Evolutionary conservation across 2,113 vertebrate genomes (phyloP), one percentile per base, ranked within the genome.

Genomic region (Alethe diademata): DNA sequence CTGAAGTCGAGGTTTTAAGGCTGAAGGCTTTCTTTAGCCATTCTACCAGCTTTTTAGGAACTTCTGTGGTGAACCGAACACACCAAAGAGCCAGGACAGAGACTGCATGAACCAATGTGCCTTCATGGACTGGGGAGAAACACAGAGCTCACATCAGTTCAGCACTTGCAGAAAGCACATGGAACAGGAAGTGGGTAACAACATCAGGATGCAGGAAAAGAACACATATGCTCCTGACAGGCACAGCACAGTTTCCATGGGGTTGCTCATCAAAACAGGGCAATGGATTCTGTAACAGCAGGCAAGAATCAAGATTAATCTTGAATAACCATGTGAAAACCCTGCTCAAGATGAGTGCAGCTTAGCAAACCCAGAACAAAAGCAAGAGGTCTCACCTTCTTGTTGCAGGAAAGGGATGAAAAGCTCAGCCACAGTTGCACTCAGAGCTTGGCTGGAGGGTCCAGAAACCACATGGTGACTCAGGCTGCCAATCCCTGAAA

Each of bases 341-440:
- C 51, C 70, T 24, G 16, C 82, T 86, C 18, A 17, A 31, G 36
- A 81, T 1, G 0, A 86, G 90, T 40, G 35, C 35, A 78, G 20
- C 29, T 85, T 31, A 48, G 42, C 69, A 76, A 69, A 86, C 14
- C 4, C 19, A 84, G 35, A 90, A 76, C 14, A 50, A 88, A 90
- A 26, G 18, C 43, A 86, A 64, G 14, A 80, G 18, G 25, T 61
- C 95, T 97, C 93, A 99, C 99, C 99, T 98, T 99, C 99, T 96
- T 99, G 99, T 80, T 99, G 99, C 90, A 99, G 98, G 90, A 98
- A 99, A 3, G 99, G 99, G 93, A 99, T 98, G 97, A 99, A 99
- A 93, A 99, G 98, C 72, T 99, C 98, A 38, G 98, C 95, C 64
- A 99, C 70, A 0, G 97, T 97, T 74, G 98, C 98, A 93, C 98